Evolutionary conservation across 2,888 invertebrate genomes (phyloP), one percentile per base, ranked within the genome.

Genomic region (Macrophya alboannulata): DNA sequence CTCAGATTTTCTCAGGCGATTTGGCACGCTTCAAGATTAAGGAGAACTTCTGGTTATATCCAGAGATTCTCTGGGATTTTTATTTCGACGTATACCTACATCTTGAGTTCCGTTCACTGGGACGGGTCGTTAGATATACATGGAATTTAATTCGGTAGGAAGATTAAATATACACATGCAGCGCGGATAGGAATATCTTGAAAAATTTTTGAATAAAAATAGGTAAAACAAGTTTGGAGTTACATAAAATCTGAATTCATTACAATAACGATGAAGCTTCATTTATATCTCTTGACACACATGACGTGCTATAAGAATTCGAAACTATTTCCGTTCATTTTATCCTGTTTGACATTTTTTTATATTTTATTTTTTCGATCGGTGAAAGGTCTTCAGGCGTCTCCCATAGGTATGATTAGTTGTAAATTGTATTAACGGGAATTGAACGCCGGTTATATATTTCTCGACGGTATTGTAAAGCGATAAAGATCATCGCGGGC

Each of bases 1-100:
- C 82, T 71, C 86, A 88, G 88, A 88, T 88, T 87, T 88, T 88
- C 88, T 87, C 88, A 88, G 86, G 86, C 85, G 88, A 88, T 88
- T 88, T 86, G 43, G 76, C 85, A 68, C 77, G 85, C 77, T 15
- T 77, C 77, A 77, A 65, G 85, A 85, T 85, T 77, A 62, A 37
- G 37, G 40, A 51, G 65, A 68, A 68, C 25, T 81, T 62, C 59
- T 51, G 9, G 59, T 40, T 43, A 62, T 81, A 62, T 81, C 37
- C 77, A 77, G 77, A 17, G 51, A 77, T 77, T 77, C 77, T 55
- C 37, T 17, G 31, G 48, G 62, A 43, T 59, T 62, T 62, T 81
- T 62, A 81, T 81, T 81, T 25, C 37, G 55, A 17, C 48, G 25
- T 37, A n/a, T 74, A 74, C 6, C 8, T 17, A 21, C 10, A n/a